Evolutionary conservation across 2,888 invertebrate genomes (phyloP), one percentile per base, ranked within the genome.

Genomic region (Rhaphigaster nebulosa): DNA sequence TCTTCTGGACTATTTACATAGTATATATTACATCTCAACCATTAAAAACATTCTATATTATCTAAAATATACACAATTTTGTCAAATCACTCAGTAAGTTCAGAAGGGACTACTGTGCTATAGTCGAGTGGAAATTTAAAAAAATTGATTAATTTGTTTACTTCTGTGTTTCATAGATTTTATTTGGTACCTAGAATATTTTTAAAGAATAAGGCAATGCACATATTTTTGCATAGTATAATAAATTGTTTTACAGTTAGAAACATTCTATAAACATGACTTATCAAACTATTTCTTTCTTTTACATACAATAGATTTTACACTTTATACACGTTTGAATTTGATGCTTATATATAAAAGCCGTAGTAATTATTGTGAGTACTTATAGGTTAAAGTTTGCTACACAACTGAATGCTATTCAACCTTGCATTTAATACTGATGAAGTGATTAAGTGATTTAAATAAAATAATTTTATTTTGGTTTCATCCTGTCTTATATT

Each of bases 371-470:
- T 84, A 84, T 50, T 84, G 84, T 84, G 84, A 84, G n/a, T 84
- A 84, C 84, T 45, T 84, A 84, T 45, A 84, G 26, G 13, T n/a
- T 84, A 84, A 84, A 26, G n/a, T 84, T 84, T 45, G 26, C 84
- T 84, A 84, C 45, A 84, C 26, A 84, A 84, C 45, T 84, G 84
- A 84, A 84, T 84, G 45, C 84, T 84, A 84, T 84, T 84, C 84
- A 84, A 84, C 84, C 84, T 84, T 84, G 84, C 84, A 45, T 84
- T 84, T 84, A 84, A 84, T 84, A 84, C 84, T 84, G 84, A 84
- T 84, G 84, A 84, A 84, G 84, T 84, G 84, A 45, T 45, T 84
- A 45, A 84, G 84, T 84, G 84, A 84, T 84, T 84, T 84, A 12
- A 84, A 84, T 84, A 84, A 84, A 84, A 45, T 84, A 84, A 84